Conservation (phyloP, 2,888 invertebrate species). For the Molanna angustata region DNA sequence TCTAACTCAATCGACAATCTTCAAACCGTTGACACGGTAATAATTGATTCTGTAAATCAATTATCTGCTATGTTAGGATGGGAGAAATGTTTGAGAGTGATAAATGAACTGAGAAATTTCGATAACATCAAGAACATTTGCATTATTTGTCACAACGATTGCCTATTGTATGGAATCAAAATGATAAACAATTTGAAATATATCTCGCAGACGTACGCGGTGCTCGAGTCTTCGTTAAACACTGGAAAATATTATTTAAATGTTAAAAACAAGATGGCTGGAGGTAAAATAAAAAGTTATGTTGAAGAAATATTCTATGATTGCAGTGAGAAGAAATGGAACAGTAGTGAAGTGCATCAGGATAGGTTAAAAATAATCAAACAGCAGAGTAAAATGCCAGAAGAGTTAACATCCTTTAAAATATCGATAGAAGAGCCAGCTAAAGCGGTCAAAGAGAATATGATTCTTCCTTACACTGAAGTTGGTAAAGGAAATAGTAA, state of each 20-base stretch:
- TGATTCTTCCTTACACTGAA: constrained; percentile 62
- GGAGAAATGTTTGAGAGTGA: constrained; percentile 33
- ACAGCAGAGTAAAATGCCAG: constrained; percentile 42
- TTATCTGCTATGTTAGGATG: constrained; percentile 46
- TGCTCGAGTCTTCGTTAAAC: constrained; percentile 43
- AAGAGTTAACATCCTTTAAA: constrained; percentile 59
- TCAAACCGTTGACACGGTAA: constrained; percentile 39
- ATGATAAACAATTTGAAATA: constrained; percentile 48
- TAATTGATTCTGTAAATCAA: constrained; percentile 50
- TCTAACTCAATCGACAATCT: constrained; percentile 4
- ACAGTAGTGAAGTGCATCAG: constrained; percentile 40
- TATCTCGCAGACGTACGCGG: constrained; percentile 41
- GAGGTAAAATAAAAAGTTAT: constrained; percentile 52
- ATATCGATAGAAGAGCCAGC: constrained; percentile 62
- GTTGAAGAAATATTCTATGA: constrained; percentile 45
- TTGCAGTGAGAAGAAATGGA: constrained; percentile 40
- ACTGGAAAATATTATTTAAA: constrained; percentile 37
- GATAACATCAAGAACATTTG: constrained; percentile 37
- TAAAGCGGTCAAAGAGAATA: constrained; percentile 56
- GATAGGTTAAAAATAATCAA: constrained; percentile 39
- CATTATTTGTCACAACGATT: constrained; percentile 51
- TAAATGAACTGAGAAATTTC: constrained; percentile 16
- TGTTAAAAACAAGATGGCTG: constrained; percentile 49
- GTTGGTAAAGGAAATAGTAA: constrained; percentile 56
- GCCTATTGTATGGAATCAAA: constrained; percentile 45